phyloP scores from a whole-genome alignment of 2,113 vertebrate species.

The Okapia johnstoni region DNA sequence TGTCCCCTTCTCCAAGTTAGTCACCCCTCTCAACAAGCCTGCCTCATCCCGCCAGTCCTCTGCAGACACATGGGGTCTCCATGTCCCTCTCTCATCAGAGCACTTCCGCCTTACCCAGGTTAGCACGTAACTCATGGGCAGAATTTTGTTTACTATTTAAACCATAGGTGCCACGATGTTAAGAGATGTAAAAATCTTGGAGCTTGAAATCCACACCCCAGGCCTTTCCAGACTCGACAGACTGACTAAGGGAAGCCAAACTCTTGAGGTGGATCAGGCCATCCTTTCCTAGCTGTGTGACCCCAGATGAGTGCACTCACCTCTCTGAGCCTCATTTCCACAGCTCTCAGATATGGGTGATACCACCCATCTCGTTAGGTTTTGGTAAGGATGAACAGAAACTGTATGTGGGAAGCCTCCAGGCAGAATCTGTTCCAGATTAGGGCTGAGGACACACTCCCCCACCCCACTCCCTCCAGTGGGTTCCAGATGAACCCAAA shows the following conservation, averaged over 20 bases:
- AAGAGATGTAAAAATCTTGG: background rate
- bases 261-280: background rate
- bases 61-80: background rate
- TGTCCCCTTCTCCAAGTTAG: slow-evolving; percentile 38
- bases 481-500: background rate
- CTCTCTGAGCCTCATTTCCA: background rate
- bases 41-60: background rate
- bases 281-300: background rate
- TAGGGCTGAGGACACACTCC: background rate
- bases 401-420: background rate
- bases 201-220: background rate
- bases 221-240: background rate
- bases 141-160: background rate
- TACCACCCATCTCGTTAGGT: background rate
- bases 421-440: background rate
- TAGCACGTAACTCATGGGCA: background rate
- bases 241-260: background rate
- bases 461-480: no score
- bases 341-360: background rate
- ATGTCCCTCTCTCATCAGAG: background rate
- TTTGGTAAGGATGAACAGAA: background rate
- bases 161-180: background rate
- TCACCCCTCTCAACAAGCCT: slow-evolving; percentile 39
- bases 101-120: background rate
- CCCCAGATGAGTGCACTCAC: background rate